phyloP scores from a whole-genome alignment of 2,797 vertebrate genomes.

The Coilia nasus region DNA sequence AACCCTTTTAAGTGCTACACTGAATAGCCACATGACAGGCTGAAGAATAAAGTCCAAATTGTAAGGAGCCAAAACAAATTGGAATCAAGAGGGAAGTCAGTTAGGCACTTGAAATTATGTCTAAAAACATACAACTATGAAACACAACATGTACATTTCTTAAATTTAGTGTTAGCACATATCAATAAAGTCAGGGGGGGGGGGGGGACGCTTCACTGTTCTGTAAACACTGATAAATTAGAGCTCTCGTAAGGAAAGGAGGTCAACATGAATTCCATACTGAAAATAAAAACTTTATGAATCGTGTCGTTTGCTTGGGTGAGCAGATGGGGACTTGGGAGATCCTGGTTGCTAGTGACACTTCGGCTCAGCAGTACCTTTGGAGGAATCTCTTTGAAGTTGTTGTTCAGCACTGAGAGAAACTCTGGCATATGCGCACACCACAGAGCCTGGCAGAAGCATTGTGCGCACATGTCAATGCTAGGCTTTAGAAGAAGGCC shows the following conservation, averaged over 20 bases:
- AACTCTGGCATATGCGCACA: background rate
- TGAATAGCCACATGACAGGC: slow-evolving; percentile 46
- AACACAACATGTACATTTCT: background rate
- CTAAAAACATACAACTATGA: background rate
- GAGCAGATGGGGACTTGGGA: background rate
- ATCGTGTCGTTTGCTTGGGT: background rate
- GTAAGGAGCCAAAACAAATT: background rate
- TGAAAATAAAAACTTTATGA: background rate
- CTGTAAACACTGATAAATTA: background rate
- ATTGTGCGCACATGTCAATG: background rate
- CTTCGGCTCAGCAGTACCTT: background rate
- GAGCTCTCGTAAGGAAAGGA: background rate
- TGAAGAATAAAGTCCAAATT: background rate
- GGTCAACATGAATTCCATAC: background rate
- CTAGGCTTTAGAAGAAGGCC: background rate
- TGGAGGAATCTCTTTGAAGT: slow-evolving; percentile 13
- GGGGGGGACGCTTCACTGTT: background rate
- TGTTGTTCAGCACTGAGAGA: background rate
- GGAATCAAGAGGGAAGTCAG: background rate
- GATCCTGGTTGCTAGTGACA: slow-evolving; percentile 9
- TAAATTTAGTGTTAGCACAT: background rate
- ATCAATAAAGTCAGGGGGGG: background rate
- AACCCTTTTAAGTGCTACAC: slow-evolving; percentile 47
- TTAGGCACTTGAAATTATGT: background rate
- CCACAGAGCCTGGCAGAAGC: background rate